Base-by-base conservation (phyloP, 1,140 invertebrate genomes). In the Monochamus saltuarius region DNA sequence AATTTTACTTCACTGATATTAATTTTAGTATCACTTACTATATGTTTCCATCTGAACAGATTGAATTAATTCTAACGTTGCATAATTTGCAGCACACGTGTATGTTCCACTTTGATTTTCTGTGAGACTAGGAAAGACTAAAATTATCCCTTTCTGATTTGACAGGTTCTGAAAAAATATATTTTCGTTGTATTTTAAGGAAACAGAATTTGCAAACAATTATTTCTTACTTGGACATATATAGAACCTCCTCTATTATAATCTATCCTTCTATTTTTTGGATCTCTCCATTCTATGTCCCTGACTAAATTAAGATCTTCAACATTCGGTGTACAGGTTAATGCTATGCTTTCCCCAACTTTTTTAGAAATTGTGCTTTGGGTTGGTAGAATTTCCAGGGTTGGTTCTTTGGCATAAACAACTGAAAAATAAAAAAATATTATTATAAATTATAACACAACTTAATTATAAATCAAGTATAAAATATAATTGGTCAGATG, bases 81-180 rank as follows among this genome's bases (percentile, higher is more conserved):
- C 88, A 74, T 92, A 94, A 54, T 78, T 86, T 7, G 89, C 92
- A 22, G 83, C 82, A 75, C 94, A 97, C 40, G 86, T 90, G 78
- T 95, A 96, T 56, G 78, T 85, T 40, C 92, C 92, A 43, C 85
- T 86, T 77, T 94, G 87, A 37, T 87, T 81, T 56, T 88, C 85
- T 39, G 85, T 83, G 52, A 95, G 80, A 29, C 85, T 84, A 42
- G 85, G 82, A 71, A 95, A 91, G 72, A 90, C 86, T 22, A 95
- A 81, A 43, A 85, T 82, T 57, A 90, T 79, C 45, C 80, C 82
- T 29, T 81, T 64, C 74, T 85, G 78, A 0, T 55, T 59, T 8
- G 58, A 17, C 13, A 64, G 14, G 14, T 61, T 58, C 68, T 72
- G 54, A 8, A 71, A 68, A n/a, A 13, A 51, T 46, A 7, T 9